Conservation (phyloP, 1,140 invertebrate species). For the Aphaenogaster rudis region DNA sequence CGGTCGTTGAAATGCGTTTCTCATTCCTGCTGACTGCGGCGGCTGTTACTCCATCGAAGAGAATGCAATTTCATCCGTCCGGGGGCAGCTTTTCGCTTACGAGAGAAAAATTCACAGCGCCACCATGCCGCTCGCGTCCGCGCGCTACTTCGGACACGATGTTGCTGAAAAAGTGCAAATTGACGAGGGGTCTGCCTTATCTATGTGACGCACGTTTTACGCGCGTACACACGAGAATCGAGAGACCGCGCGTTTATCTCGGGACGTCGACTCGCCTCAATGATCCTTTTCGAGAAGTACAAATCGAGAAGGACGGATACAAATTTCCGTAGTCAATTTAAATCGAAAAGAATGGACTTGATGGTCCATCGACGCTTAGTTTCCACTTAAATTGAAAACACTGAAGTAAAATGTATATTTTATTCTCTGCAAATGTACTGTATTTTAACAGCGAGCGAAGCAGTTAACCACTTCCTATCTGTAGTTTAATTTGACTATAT, state of each 20-base stretch:
- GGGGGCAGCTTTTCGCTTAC: slow-evolving; percentile 46
- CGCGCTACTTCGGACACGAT: not conserved
- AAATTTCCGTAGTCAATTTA: not conserved
- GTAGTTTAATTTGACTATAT: not conserved
- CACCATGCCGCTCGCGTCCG: not conserved
- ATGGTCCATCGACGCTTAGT: not conserved
- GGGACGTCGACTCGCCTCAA: not conserved
- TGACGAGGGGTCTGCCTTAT: slow-evolving; percentile 48
- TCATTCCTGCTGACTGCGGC: slow-evolving; percentile 57
- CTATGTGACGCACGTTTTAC: slow-evolving; percentile 29
- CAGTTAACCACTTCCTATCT: not conserved
- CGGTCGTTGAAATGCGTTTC: slow-evolving; percentile 55
- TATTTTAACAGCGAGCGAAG: slow-evolving; percentile 7
- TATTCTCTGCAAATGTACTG: not conserved
- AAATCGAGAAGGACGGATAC: not conserved
- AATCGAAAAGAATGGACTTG: not conserved
- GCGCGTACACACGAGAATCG: not conserved
- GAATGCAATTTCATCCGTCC: slow-evolving; percentile 49
- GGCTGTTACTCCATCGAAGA: slow-evolving; percentile 56
- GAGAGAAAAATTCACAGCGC: slow-evolving; percentile 38
- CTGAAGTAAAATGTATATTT: not conserved
- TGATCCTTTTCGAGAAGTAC: not conserved
- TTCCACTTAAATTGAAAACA: not conserved
- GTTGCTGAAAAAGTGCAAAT: slow-evolving; percentile 30
- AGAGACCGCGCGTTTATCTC: slow-evolving; percentile 28